phyloP scores from a whole-genome alignment of 2,113 vertebrate genomes.

The Silurus meridionalis region DNA sequence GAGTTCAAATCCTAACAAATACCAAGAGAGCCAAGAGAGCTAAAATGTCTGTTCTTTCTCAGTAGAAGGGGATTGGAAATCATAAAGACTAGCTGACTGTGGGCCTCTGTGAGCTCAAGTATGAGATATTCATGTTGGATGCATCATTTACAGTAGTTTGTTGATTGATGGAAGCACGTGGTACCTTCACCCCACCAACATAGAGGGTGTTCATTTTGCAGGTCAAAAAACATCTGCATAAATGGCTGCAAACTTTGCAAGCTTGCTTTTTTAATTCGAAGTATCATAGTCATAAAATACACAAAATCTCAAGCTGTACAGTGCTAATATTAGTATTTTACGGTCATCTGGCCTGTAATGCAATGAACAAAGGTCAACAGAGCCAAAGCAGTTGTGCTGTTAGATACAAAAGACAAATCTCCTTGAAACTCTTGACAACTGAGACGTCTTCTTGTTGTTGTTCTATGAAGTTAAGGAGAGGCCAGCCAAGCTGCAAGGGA shows the following conservation, averaged over 20 bases:
- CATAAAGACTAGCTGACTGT: neutral
- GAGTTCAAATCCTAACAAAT: neutral
- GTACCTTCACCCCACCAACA: neutral
- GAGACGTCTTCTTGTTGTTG: slow-evolving; percentile 28
- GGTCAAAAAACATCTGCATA: neutral
- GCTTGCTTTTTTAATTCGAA: no score
- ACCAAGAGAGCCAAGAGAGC: neutral
- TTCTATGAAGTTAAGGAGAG: slow-evolving; percentile 46
- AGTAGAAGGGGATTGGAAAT: neutral
- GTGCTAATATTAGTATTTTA: neutral
- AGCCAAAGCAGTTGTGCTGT: neutral
- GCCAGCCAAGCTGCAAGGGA: slow-evolving; percentile 45
- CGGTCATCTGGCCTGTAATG: neutral
- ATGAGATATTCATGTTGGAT: neutral
- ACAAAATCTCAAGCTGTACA: neutral
- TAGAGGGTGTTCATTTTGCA: neutral
- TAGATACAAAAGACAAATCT: neutral
- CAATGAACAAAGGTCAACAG: neutral
- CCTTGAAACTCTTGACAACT: slow-evolving; percentile 10
- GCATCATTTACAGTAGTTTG: neutral
- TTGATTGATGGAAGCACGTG: neutral
- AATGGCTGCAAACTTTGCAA: neutral
- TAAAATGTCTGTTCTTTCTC: neutral
- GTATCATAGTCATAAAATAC: neutral
- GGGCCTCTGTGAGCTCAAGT: neutral